Evolutionary conservation across 2,797 vertebrate genomes (phyloP).

Genomic region (Cirrhinus molitorella): DNA sequence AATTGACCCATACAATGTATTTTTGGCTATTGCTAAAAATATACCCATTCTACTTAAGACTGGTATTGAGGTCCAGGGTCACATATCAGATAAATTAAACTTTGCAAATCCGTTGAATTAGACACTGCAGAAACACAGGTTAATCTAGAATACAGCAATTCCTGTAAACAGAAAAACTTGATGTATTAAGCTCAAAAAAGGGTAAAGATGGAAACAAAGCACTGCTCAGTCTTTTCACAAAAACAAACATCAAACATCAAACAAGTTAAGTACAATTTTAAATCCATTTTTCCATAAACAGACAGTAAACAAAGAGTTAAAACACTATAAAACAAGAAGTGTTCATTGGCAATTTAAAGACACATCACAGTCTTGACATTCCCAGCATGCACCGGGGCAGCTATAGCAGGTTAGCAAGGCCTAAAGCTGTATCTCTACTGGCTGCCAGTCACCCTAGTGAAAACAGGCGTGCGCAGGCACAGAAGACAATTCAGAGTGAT

Average conservation of each 20-base stretch:
- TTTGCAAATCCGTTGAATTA: background rate
- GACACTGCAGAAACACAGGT: background rate
- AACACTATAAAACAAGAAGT: background rate
- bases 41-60: too few relatives aligned
- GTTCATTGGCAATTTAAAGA: constrained; percentile 2
- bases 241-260: constrained; percentile 3
- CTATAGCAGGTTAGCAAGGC: constrained; percentile 54
- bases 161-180: background rate
- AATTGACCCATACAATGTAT: too few relatives aligned
- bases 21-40: too few relatives aligned
- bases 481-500: background rate
- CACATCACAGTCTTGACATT: constrained; percentile 10
- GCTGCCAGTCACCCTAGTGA: constrained; percentile 47
- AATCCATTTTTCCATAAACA: background rate
- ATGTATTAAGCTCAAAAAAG: background rate
- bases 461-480: constrained; percentile 7
- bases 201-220: background rate
- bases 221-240: background rate
- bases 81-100: background rate
- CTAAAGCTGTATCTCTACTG: constrained; percentile 50
- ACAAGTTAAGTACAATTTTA: background rate
- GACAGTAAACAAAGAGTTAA: constrained; percentile 11
- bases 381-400: constrained; percentile 50
- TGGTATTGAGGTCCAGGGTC: too few relatives aligned
- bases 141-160: background rate